Percentiles rank a stretch among this genome's conserved stretches.
Evolutionary conservation across 2,888 invertebrate genomes (phyloP).

Genomic region (Ceriagrion tenellum): DNA sequence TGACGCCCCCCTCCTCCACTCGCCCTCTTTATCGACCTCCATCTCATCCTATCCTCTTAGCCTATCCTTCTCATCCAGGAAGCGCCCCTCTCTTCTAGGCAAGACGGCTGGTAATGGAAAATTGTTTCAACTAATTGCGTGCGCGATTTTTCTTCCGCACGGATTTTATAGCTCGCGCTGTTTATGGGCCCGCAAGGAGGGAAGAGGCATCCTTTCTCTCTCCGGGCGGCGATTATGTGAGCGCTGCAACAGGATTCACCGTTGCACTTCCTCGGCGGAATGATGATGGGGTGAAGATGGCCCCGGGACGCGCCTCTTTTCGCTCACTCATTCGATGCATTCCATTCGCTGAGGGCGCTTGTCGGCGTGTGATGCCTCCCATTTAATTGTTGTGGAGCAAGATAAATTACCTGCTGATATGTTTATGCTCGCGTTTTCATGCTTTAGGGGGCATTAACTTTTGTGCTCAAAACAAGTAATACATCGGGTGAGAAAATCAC

Average conservation of each 20-base stretch:
- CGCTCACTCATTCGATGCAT: background rate
- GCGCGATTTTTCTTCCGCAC: conserved; percentile 33
- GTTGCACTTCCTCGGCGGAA: background rate
- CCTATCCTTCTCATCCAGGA: background rate
- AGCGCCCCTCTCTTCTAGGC: background rate
- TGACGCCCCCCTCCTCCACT: background rate
- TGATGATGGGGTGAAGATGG: background rate
- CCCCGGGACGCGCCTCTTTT: background rate
- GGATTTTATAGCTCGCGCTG: conserved; percentile 14
- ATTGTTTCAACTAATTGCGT: conserved; percentile 63
- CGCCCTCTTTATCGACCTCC: background rate
- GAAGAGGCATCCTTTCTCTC: background rate
- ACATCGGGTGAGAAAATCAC: no score
- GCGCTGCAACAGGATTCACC: conserved; percentile 21
- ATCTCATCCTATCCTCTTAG: background rate
- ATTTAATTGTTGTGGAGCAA: background rate
- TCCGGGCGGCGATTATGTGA: background rate
- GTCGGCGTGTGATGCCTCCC: background rate
- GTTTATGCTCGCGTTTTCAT: background rate
- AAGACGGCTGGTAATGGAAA: conserved; percentile 45
- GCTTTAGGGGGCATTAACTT: background rate
- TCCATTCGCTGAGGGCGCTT: background rate
- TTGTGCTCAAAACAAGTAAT: background rate
- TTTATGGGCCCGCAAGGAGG: conserved; percentile 37
- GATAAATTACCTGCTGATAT: background rate